Base-by-base conservation (phyloP, 2,113 vertebrate species). In the Nyctereutes procyonoides region DNA sequence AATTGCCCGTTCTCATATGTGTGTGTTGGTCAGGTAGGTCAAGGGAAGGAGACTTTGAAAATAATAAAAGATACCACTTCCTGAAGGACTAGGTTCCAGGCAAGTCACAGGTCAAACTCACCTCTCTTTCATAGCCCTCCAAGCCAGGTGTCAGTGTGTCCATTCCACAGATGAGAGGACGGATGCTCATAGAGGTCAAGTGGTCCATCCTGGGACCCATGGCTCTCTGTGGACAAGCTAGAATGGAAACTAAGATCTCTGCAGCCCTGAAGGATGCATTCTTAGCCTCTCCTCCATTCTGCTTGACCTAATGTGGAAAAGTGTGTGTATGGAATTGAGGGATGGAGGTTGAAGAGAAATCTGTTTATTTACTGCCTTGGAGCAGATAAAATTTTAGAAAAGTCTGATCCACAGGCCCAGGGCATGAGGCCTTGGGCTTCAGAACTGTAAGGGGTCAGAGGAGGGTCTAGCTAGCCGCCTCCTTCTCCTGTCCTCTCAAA, bases 291-390 rank as follows among this genome's bases (percentile, higher is more conserved):
- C 65, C 26, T 60, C 65, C 26, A 9, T 32, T 24, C 74, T 30
- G 63, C 76, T 73, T 73, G 87, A 80, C 55, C 95, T 81, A 35
- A 43, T 65, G 55, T 85, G 88, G 91, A 94, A 94, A 93, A 92
- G 62, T 38, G 43, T 87, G 58, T 43, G 26, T 35, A 26, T 73
- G 84, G 85, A 60, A 85, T 85, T 32, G 58, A 90, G 62, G 53
- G 92, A 67, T 65, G 80, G 77, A 28, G 48, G 30, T 28, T 88
- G 71, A 88, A 97, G 69, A 81, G 51, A 90, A n/a, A 95, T 63
- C 55, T 96, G 96, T 96, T 97, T 96, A 90, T 98, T 97, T 95
- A 88, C 90, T 95, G 79, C 90, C 92, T 98, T 96, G 94, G 77
- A 96, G 93, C 67, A 93, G 87, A 97, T 93, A 92, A 96, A 20